Evolutionary conservation across 2,797 vertebrate genomes (phyloP).

Genomic region (Amblyraja radiata): DNA sequence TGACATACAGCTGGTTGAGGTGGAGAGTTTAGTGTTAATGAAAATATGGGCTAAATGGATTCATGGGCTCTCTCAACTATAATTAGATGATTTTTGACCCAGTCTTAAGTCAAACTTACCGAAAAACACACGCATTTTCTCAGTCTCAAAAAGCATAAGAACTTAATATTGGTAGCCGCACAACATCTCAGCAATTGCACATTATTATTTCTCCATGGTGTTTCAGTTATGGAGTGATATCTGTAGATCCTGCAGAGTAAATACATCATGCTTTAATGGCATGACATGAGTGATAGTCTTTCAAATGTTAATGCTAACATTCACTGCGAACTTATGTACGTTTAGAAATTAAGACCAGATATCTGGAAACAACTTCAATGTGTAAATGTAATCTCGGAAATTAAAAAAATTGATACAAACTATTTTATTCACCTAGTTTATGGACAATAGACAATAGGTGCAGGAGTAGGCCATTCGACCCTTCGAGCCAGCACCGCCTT

Average conservation of each 20-base stretch:
- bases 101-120: background rate
- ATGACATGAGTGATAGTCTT: background rate
- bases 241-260: background rate
- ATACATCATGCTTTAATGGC: background rate
- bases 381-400: background rate
- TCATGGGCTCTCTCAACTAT: background rate
- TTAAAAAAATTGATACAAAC: background rate
- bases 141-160: background rate
- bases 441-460: too few species aligned
- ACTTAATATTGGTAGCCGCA: background rate
- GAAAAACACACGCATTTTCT: too few species aligned
- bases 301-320: too few species aligned
- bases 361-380: background rate
- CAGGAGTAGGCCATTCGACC: too few species aligned
- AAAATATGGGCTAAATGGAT: background rate
- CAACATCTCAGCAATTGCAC: background rate
- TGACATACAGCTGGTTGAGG: background rate
- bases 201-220: background rate
- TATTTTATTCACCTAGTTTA: background rate
- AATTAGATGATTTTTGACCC: background rate
- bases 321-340: background rate
- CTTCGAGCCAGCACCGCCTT: too few species aligned
- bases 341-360: slow-evolving; percentile 1
- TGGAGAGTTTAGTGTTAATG: background rate
- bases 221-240: background rate